Percentiles rank a stretch among this genome's conserved stretches.
Conservation (phyloP, 1,140 invertebrate genomes). For the Calosoma granatense region DNA sequence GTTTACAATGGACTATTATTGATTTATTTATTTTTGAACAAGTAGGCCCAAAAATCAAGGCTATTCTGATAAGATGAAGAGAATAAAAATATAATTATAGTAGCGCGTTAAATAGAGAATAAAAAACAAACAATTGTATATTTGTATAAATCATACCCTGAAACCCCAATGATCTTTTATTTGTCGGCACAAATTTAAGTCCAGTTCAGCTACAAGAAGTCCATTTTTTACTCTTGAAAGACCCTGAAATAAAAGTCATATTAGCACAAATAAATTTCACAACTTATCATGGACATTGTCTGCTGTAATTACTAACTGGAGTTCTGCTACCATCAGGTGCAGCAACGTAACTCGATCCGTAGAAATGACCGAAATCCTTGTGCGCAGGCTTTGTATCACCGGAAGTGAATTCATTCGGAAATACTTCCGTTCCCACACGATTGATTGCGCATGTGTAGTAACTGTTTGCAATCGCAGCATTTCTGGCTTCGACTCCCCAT, state of each 20-base stretch:
- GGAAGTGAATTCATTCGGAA: conserved; percentile 89
- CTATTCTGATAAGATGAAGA: too few species aligned
- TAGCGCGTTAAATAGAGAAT: too few species aligned
- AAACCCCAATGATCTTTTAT: conserved; percentile 93
- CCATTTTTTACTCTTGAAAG: conserved; percentile 81
- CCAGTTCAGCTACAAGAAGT: conserved; percentile 81
- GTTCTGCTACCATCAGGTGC: conserved; percentile 89
- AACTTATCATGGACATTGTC: not conserved
- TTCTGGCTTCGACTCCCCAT: conserved; percentile 92
- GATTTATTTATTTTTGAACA: conserved; percentile 9
- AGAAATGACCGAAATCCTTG: conserved; percentile 93
- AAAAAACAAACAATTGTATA: too few species aligned
- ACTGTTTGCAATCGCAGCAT: conserved; percentile 93
- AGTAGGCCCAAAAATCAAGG: not conserved
- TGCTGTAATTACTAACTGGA: conserved; percentile 44
- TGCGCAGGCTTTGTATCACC: conserved; percentile 87
- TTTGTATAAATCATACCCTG: conserved; percentile 48
- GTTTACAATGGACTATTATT: not conserved
- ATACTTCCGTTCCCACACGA: conserved; percentile 87
- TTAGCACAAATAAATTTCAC: not conserved
- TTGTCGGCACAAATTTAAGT: conserved; percentile 93
- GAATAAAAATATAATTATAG: too few species aligned
- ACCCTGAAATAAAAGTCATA: conserved; percentile 46
- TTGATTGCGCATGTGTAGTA: conserved; percentile 94
- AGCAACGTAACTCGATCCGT: conserved; percentile 91